phyloP scores from a whole-genome alignment of 2,888 invertebrate species.

The Erannis defoliaria region DNA sequence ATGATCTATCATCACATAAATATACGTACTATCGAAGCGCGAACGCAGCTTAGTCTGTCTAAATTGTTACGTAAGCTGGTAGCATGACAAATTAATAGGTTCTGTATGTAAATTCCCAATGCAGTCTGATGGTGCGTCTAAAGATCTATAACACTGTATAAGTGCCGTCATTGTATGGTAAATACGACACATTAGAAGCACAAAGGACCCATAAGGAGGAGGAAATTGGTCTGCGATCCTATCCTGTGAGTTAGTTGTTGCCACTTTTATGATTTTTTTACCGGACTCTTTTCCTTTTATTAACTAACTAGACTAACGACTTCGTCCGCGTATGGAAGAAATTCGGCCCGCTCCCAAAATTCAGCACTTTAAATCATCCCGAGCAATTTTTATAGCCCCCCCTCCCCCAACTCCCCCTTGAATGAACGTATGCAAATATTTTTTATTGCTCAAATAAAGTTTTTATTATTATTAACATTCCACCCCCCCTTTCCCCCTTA shows the following conservation, averaged over 20 bases:
- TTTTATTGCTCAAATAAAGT: no score
- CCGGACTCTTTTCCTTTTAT: background rate
- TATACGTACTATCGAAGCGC: background rate
- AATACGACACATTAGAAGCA: slow-evolving; percentile 57
- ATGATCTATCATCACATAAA: no score
- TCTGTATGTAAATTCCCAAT: slow-evolving; percentile 55
- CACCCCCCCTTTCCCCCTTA: no score
- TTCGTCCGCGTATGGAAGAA: no score
- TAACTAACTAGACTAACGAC: no score
- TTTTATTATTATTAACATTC: no score
- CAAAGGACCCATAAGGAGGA: slow-evolving; percentile 53
- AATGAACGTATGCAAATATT: no score
- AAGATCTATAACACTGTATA: slow-evolving; percentile 53
- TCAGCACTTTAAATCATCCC: no score
- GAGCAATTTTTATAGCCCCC: no score
- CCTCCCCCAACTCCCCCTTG: no score
- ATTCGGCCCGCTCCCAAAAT: no score
- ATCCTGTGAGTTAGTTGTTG: slow-evolving; percentile 54
- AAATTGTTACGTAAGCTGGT: slow-evolving; percentile 20
- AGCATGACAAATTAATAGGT: slow-evolving; percentile 47
- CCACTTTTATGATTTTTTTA: background rate
- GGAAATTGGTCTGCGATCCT: slow-evolving; percentile 61
- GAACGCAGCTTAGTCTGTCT: background rate
- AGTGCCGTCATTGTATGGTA: slow-evolving; percentile 62
- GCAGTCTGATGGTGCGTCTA: slow-evolving; percentile 10